phyloP scores from a whole-genome alignment of 2,797 vertebrate genomes.

The Labroides dimidiatus region DNA sequence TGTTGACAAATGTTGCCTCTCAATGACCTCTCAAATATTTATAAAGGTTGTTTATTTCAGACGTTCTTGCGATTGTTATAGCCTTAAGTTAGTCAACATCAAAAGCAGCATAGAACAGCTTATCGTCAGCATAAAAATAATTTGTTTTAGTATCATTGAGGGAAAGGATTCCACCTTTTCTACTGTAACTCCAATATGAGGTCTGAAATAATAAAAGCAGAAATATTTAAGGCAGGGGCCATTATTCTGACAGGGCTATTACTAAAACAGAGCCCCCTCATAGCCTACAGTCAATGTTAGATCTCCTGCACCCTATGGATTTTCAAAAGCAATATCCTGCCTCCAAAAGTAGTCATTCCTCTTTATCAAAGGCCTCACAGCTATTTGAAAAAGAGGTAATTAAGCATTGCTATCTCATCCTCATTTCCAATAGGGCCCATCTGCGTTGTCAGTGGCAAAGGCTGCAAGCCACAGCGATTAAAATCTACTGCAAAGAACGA shows the following conservation, averaged over 20 bases:
- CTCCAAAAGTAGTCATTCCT: constrained; percentile 71
- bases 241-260: constrained; percentile 58
- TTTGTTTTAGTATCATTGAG: constrained; percentile 8
- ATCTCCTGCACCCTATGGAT: constrained; percentile 69
- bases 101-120: not conserved
- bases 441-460: constrained; percentile 65
- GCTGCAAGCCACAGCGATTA: constrained; percentile 67
- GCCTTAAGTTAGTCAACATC: no score
- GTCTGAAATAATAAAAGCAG: constrained; percentile 54
- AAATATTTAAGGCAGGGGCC: constrained; percentile 45
- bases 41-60: no score
- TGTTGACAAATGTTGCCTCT: no score
- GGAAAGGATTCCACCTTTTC: constrained; percentile 29
- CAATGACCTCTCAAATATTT: no score
- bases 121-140: constrained; percentile 6
- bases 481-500: constrained; percentile 71
- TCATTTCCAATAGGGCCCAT: constrained; percentile 72
- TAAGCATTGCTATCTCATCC: constrained; percentile 76
- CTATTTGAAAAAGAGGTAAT: constrained; percentile 77
- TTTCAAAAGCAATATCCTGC: constrained; percentile 79
- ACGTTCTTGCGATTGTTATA: no score
- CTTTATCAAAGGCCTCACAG: constrained; percentile 72
- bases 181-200: constrained; percentile 37
- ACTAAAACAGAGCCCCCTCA: constrained; percentile 61
- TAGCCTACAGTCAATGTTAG: constrained; percentile 69